Base-by-base conservation (phyloP, 2,113 vertebrate species). In the Rhegmatorhina hoffmannsi region DNA sequence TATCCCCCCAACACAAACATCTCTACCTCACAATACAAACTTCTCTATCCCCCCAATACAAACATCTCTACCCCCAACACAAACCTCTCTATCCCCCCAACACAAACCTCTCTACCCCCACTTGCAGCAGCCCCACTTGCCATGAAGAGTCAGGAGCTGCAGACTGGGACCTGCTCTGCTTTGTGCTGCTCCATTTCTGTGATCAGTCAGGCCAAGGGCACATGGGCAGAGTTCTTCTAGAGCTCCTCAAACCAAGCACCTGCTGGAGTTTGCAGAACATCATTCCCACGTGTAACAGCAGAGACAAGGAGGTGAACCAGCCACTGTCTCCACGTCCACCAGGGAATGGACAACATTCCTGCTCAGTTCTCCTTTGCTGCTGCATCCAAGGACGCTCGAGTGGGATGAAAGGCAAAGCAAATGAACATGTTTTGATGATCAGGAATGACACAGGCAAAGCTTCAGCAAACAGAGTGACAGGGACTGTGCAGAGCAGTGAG, bases 391-490 rank as follows among this genome's bases (percentile, higher is more conserved):
- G 21, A 12, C 0, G 17, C 47, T 64, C 17, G 7, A 75, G 36
- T 26, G 50, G 52, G 76, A 88, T 90, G 70, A 90, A 89, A 89
- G 86, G 52, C 66, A 25, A 52, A 33, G 18, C 52, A 83, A 87
- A 56, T 3, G 56, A 89, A 25, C 31, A 0, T 16, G 76, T 0
- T 67, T 44, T 60, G 68, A 40, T 89, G 79, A 52, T 93, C 52
- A 28, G 88, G 52, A 78, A 2, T 47, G 83, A 87, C 60, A 92
- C 2, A 56, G 90, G 64, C 86, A 78, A 26, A 94, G 83, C 17
- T 28, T 3, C 6, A 84, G 83, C 79, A n/a, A 34, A 15, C 3
- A 52, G 62, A 73, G 52, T 38, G 93, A 77, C 76, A 29, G 56
- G 76, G 64, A 80, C 90, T 73, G 83, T 44, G 58, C 0, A 4